These are phyloP conservation scores for Eremobia ochroleuca DNA, from an alignment of 2,888 invertebrate genomes.

Conservation along the genomic window DNA sequence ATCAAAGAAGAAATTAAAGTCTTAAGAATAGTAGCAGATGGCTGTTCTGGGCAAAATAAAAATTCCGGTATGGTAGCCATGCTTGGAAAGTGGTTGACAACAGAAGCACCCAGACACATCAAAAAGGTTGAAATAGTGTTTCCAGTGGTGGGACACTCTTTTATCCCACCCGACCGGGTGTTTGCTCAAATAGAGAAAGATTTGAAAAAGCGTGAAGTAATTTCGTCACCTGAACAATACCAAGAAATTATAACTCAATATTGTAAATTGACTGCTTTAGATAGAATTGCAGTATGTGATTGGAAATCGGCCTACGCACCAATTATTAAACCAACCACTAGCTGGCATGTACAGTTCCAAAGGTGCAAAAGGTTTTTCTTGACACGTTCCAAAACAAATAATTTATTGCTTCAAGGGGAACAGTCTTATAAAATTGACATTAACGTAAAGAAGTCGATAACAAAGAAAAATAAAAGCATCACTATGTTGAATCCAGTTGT, in stretches of 20 bases:
- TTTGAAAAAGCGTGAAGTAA: constrained; percentile 52
- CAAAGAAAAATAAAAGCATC: constrained; percentile 44
- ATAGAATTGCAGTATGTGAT: constrained; percentile 41
- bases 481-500: constrained; percentile 39
- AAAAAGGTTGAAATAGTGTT: constrained; percentile 9
- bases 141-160: constrained; percentile 11
- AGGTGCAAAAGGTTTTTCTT: constrained; percentile 38
- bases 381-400: constrained; percentile 44
- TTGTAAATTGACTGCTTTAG: constrained; percentile 53
- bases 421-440: constrained; percentile 37
- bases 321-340: constrained; percentile 54
- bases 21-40: constrained; percentile 64
- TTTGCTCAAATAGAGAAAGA: constrained; percentile 68
- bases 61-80: constrained; percentile 69
- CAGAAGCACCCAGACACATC: background rate
- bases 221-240: constrained; percentile 48
- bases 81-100: constrained; percentile 63
- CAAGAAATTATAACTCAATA: constrained; percentile 42
- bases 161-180: constrained; percentile 66
- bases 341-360: constrained; percentile 52
- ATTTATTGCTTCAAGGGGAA: constrained; percentile 44
- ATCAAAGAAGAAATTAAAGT: constrained; percentile 49
- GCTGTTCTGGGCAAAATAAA: constrained; percentile 72
- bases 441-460: constrained; percentile 34
- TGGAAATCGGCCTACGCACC: constrained; percentile 48